phyloP scores from a whole-genome alignment of 1,140 invertebrate genomes.

The Acromyrmex charruanus region DNA sequence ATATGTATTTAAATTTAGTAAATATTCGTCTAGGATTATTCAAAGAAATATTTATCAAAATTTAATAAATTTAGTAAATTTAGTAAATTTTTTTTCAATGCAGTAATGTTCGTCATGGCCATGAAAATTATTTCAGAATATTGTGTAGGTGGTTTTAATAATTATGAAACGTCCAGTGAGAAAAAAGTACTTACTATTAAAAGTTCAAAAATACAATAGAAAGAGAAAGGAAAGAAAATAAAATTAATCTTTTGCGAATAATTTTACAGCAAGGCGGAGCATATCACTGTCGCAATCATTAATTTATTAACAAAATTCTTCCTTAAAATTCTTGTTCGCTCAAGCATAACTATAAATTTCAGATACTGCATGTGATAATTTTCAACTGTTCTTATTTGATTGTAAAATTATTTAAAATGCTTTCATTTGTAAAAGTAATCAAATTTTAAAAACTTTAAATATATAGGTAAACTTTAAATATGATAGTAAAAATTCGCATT shows the following conservation, averaged over 20 bases:
- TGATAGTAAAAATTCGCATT: neutral
- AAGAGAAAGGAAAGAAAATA: neutral
- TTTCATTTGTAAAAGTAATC: neutral
- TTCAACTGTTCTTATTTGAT: neutral
- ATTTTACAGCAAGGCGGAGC: conserved; percentile 47
- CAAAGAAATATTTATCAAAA: no score
- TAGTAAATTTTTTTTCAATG: no score
- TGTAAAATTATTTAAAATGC: neutral
- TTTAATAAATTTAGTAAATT: no score
- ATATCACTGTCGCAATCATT: conserved; percentile 64
- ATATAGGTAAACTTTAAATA: no score
- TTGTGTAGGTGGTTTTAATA: conserved; percentile 41
- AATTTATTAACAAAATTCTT: neutral
- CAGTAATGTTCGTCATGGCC: neutral
- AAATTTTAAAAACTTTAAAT: neutral
- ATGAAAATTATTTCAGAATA: conserved; percentile 38
- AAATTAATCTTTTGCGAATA: conserved; percentile 2
- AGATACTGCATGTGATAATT: neutral
- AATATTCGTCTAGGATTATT: no score
- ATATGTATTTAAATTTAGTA: no score
- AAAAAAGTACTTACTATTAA: conserved; percentile 6
- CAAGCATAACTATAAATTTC: conserved; percentile 26
- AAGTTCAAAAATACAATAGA: conserved; percentile 32
- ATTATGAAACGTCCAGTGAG: conserved; percentile 14
- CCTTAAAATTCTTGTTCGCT: neutral